Conservation (phyloP, 2,113 vertebrate genomes). For the Piprites chloris region DNA sequence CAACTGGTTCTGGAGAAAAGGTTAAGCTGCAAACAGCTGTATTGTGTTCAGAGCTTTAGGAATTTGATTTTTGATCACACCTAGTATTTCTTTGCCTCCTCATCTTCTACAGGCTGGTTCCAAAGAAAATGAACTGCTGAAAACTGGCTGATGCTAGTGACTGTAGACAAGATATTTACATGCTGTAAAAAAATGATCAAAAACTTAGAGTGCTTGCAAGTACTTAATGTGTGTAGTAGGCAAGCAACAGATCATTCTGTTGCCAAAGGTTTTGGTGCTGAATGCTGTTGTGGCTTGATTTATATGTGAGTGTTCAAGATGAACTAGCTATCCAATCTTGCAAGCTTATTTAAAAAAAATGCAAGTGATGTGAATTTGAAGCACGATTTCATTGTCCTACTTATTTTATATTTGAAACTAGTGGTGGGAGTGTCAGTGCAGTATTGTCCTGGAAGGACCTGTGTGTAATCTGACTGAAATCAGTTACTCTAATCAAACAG, state of each 20-base stretch:
- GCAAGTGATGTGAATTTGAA: neutral
- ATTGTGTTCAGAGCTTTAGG: neutral
- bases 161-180: neutral
- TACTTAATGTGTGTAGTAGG: neutral
- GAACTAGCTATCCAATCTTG: neutral
- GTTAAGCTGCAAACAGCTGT: neutral
- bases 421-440: neutral
- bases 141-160: neutral
- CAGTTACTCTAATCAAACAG: neutral
- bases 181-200: neutral
- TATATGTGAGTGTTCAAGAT: neutral
- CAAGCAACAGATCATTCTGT: neutral
- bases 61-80: neutral
- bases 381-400: neutral
- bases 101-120: neutral
- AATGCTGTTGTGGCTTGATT: constrained; percentile 14
- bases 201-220: neutral
- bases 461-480: neutral
- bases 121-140: neutral
- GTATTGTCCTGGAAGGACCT: neutral
- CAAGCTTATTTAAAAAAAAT: neutral
- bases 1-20: neutral
- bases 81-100: neutral
- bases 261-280: constrained; percentile 10
- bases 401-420: neutral